Base-by-base conservation (phyloP, 2,797 vertebrate species). In the Gadopsis marmoratus region DNA sequence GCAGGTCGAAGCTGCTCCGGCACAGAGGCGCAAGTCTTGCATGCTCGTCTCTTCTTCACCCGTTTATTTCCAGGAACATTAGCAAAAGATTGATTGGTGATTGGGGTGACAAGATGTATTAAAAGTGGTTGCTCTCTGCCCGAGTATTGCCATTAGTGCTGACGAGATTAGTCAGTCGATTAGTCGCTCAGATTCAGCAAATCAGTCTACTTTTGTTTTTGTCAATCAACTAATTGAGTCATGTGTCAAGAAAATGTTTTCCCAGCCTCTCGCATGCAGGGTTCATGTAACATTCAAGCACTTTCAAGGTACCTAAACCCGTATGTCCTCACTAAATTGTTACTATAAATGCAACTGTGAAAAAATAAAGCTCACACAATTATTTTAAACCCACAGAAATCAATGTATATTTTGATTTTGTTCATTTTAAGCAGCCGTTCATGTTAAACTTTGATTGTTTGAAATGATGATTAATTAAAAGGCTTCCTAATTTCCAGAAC, bases 1-100 rank as follows among this genome's bases (percentile, higher is more conserved):
- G 73, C 61, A 74, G 81, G 70, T 74, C 85, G 83, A 86, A 87
- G 67, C 65, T 75, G 87, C 84, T 78, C 35, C 39, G 17, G 50
- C 73, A 71, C 26, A 0, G 26, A 76, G 61, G 26, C 78, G 75
- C 71, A 83, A 76, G 80, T 84, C 81, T 74, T 47, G 63, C 7
- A 58, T 69, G 71, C 73, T 59, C 37, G 19, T 60, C 56, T 39
- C 6, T n/a, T 78, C 45, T 39, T 31, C 31, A 13, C 23, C 23
- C 21, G 66, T 63, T 71, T 31, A 62, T 60, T 66, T 71, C 48
- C 66, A 0, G 7, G 29, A 73, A 77, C 23, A 59, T 56, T 33
- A 78, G 50, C 23, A 62, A 61, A 75, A 76, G 50, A 66, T 59
- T 29, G 56, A 69, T 59, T 55, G 56, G 61, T 26, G 66, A 53